Conservation (phyloP, 2,888 invertebrate genomes). For the Drosophila atroscutellata region DNA sequence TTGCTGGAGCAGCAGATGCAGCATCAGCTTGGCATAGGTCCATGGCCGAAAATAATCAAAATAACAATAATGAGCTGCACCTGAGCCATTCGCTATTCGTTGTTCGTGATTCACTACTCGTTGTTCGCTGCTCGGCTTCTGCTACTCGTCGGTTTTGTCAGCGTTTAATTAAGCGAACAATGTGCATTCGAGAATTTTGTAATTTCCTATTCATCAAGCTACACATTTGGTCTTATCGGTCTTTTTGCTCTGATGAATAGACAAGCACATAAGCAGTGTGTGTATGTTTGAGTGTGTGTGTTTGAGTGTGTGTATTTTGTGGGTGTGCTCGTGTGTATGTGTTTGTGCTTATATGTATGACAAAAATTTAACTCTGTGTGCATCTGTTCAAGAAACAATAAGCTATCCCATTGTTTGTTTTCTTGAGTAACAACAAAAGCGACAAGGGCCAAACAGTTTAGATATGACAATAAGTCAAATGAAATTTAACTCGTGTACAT, state of each 20-base stretch:
- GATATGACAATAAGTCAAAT: constrained; percentile 63
- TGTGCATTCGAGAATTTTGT: constrained; percentile 63
- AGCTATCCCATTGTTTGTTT: constrained; percentile 67
- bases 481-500: constrained; percentile 49
- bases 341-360: background rate
- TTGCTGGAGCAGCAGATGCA: constrained; percentile 14
- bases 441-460: constrained; percentile 65
- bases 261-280: constrained; percentile 27
- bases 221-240: constrained; percentile 44
- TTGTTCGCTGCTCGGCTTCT: background rate
- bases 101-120: constrained; percentile 2
- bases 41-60: constrained; percentile 41
- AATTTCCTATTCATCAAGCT: constrained; percentile 70
- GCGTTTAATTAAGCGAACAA: constrained; percentile 67
- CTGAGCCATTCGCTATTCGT: constrained; percentile 8
- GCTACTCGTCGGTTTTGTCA: constrained; percentile 7
- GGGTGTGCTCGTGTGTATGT: background rate
- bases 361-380: constrained; percentile 54
- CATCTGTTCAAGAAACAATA: constrained; percentile 65
- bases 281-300: background rate
- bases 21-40: constrained; percentile 14
- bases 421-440: constrained; percentile 72
- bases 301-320: background rate
- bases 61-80: constrained; percentile 27
- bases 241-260: constrained; percentile 52